Evolutionary conservation across 2,888 invertebrate species (phyloP), one percentile per base, ranked within the genome.

Genomic region (Argyresthia goedartella): DNA sequence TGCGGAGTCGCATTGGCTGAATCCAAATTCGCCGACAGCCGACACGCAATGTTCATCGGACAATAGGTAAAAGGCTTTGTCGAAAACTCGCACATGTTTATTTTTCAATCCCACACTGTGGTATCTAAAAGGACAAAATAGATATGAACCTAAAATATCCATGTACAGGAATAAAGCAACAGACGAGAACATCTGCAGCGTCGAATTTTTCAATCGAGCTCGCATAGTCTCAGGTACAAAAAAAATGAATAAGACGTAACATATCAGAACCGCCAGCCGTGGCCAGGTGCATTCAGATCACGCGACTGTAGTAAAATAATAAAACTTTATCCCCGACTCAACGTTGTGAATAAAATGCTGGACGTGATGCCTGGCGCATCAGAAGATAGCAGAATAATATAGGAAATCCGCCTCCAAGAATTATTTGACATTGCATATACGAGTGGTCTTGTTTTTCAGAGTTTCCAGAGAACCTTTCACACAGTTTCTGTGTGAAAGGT

Each of bases 331-430:
- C 77, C 81, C 70, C 74, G 75, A 76, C 78, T 82, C 82, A 81
- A 76, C 84, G 76, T 81, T 84, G 81, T 84, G 84, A 85, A 84
- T 85, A 81, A 85, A 85, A 84, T 81, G 81, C 76, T 73, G 77
- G 78, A 81, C 85, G 84, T 85, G 25, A 25, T 25, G 85, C 71
- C 73, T 82, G 82, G 81, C 25, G 25, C 25, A 25, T n/a, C n/a
- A n/a, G n/a, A n/a, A 25, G 25, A 6, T 25, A 25, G 25, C n/a
- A n/a, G n/a, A n/a, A n/a, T n/a, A 25, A 6, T 6, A 25, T 25
- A 25, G 25, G 25, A 25, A 25, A 25, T 6, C 25, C 25, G 2
- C 25, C 6, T 25, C 25, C 6, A 25, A 25, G 25, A 25, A 4
- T 25, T 25, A 4, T 25, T 25, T n/a, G n/a, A n/a, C n/a, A n/a